Percentiles rank a stretch among this genome's conserved stretches.
Evolutionary conservation across 2,888 invertebrate genomes (phyloP).

Genomic region (Apamea anceps): DNA sequence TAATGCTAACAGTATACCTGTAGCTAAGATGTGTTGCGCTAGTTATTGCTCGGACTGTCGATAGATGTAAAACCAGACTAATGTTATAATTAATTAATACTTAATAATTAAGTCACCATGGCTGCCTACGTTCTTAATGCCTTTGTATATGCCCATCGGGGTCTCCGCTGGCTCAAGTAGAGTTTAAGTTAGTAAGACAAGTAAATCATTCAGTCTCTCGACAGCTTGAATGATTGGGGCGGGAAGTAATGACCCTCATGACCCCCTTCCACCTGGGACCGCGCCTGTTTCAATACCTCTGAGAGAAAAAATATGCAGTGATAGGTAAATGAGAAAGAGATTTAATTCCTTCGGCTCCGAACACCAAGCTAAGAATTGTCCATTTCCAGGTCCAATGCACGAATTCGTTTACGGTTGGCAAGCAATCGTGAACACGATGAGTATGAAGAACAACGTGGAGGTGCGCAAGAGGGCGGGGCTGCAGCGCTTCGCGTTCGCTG

Average conservation of each 20-base stretch:
- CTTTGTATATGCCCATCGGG: neutral
- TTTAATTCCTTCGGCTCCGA: neutral
- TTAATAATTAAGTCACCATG: neutral
- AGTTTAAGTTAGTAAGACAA: too few relatives aligned
- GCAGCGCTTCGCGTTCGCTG: slow-evolving; percentile 86
- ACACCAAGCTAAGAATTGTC: neutral
- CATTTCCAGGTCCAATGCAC: slow-evolving; percentile 84
- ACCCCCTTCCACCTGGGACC: neutral
- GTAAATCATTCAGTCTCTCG: neutral
- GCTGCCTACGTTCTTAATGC: neutral
- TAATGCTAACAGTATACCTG: too few relatives aligned
- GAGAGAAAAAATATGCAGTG: neutral
- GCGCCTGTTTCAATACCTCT: too few relatives aligned
- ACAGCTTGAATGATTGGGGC: neutral
- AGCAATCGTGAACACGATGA: slow-evolving; percentile 89
- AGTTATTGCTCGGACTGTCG: neutral
- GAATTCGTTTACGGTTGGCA: slow-evolving; percentile 89
- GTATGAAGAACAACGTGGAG: slow-evolving; percentile 88
- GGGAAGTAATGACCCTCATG: too few relatives aligned
- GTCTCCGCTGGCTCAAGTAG: too few relatives aligned
- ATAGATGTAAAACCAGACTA: neutral
- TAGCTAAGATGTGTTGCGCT: neutral
- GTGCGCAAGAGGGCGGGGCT: slow-evolving; percentile 87
- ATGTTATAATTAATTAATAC: too few relatives aligned
- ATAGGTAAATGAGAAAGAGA: neutral